phyloP scores from a whole-genome alignment of 2,113 vertebrate genomes.

The Eulemur macaco region DNA sequence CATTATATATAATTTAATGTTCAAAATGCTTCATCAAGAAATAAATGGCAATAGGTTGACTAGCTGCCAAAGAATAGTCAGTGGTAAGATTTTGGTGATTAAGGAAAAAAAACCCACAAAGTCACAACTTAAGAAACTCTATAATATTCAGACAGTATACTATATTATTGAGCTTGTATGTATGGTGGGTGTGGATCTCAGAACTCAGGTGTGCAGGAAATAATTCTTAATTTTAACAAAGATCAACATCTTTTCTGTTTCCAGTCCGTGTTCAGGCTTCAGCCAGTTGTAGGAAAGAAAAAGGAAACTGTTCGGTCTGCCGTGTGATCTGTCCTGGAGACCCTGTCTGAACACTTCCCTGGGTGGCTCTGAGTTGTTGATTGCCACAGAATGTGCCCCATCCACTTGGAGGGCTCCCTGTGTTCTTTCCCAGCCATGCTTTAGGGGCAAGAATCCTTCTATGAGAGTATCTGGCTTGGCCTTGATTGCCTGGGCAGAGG shows the following conservation, averaged over 20 bases:
- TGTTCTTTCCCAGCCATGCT: neutral
- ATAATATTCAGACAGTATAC: neutral
- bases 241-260: neutral
- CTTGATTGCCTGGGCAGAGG: neutral
- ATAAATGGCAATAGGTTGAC: neutral
- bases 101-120: neutral
- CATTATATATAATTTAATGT: neutral
- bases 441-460: neutral
- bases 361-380: neutral
- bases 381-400: neutral
- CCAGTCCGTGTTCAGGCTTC: neutral
- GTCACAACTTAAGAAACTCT: slow-evolving; percentile 1
- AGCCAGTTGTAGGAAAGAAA: neutral
- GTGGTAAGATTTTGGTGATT: neutral
- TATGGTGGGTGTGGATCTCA: neutral
- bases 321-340: neutral
- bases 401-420: neutral
- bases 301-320: neutral
- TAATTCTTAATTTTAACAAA: slow-evolving; percentile 5
- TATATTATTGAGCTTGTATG: neutral
- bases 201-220: neutral
- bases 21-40: slow-evolving; percentile 24
- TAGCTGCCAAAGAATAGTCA: neutral
- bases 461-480: neutral
- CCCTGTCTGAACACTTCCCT: neutral